Percentiles rank a stretch among this genome's conserved stretches.
Evolutionary conservation across 2,113 vertebrate genomes (phyloP).

Genomic region (Paraplagusia blochii): DNA sequence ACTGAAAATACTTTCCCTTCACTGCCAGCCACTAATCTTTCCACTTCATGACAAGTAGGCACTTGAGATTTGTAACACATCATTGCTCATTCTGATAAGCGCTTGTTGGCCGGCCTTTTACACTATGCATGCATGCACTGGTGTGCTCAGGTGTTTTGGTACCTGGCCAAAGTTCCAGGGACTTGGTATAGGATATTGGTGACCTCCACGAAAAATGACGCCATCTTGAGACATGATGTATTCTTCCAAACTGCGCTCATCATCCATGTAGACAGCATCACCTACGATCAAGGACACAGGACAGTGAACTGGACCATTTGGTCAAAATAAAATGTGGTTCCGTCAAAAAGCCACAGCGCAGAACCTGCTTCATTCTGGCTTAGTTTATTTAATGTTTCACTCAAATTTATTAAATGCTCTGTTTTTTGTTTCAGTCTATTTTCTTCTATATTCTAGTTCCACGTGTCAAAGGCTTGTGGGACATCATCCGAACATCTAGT

Average conservation of each 20-base stretch:
- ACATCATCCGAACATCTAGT: no score
- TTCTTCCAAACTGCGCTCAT: constrained; percentile 72
- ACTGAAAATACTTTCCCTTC: not conserved
- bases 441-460: no score
- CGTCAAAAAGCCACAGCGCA: no score
- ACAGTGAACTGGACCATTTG: not conserved
- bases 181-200: constrained; percentile 58
- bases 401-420: no score
- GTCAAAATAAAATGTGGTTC: no score
- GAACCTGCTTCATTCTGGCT: no score
- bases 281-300: constrained; percentile 64
- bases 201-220: constrained; percentile 82
- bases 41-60: no score
- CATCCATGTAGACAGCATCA: constrained; percentile 83
- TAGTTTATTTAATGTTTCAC: no score
- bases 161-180: constrained; percentile 96
- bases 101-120: not conserved
- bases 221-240: constrained; percentile 88
- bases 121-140: not conserved
- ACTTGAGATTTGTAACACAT: not conserved
- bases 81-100: constrained; percentile 1
- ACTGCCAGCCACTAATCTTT: no score
- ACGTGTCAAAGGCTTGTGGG: no score
- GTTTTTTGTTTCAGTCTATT: no score
- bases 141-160: constrained; percentile 49